phyloP scores from a whole-genome alignment of 2,888 invertebrate genomes.

The Drosophila testacea region DNA sequence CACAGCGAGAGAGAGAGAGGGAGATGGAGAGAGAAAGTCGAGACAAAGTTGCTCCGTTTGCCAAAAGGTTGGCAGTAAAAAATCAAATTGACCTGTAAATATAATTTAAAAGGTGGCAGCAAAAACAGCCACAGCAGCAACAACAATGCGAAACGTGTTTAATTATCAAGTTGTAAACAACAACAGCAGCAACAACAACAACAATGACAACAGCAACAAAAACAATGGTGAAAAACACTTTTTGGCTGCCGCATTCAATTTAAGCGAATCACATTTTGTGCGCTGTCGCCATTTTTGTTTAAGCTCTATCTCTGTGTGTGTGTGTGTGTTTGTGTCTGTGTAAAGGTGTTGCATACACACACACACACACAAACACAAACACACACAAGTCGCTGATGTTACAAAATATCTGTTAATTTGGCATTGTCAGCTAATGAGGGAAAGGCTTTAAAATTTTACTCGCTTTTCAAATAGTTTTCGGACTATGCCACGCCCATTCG shows the following conservation, averaged over 20 bases:
- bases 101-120: slow-evolving; percentile 73
- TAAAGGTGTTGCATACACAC: slow-evolving; percentile 21
- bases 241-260: slow-evolving; percentile 58
- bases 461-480: slow-evolving; percentile 18
- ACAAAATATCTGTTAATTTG: slow-evolving; percentile 49
- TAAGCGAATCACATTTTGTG: slow-evolving; percentile 47
- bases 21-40: not conserved
- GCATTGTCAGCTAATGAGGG: slow-evolving; percentile 61
- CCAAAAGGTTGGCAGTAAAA: slow-evolving; percentile 64
- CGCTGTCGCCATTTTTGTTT: slow-evolving; percentile 50
- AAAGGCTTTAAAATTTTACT: slow-evolving; percentile 22
- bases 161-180: slow-evolving; percentile 77
- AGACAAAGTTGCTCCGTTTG: slow-evolving; percentile 49
- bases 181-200: slow-evolving; percentile 51
- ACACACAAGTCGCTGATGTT: slow-evolving; percentile 25
- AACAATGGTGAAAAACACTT: slow-evolving; percentile 13
- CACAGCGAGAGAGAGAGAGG: not conserved
- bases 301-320: not conserved
- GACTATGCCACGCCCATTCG: no score
- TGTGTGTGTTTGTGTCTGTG: slow-evolving; percentile 13
- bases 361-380: no score
- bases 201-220: slow-evolving; percentile 6
- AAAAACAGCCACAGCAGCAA: slow-evolving; percentile 43
- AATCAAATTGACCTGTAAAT: slow-evolving; percentile 80
- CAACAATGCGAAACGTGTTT: slow-evolving; percentile 62